phyloP scores from a whole-genome alignment of 2,113 vertebrate species.

The Neofelis nebulosa region DNA sequence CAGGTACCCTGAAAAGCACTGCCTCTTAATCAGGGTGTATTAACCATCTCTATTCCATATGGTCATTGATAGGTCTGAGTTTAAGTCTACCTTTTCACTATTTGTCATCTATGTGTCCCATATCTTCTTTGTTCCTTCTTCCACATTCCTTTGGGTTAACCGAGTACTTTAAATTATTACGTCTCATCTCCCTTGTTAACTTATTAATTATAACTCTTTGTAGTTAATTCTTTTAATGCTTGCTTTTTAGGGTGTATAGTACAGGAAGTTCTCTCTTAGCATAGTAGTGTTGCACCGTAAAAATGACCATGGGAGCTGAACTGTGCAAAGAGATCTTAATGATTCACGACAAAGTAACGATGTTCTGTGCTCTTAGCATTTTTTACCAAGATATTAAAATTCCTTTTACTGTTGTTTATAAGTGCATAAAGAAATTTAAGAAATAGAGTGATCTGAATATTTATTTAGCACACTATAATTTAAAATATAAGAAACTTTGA shows the following conservation, averaged over 20 bases:
- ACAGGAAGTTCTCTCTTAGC: not conserved
- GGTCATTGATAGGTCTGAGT: not conserved
- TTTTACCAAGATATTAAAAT: constrained; percentile 10
- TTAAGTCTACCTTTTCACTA: not conserved
- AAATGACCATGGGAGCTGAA: not conserved
- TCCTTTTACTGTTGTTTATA: not conserved
- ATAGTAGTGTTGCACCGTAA: not conserved
- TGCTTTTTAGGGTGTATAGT: not conserved
- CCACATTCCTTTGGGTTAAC: not conserved
- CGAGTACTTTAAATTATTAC: not conserved
- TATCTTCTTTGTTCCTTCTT: not conserved
- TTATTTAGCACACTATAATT: not conserved
- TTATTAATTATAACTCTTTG: not conserved
- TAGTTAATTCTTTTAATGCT: not conserved
- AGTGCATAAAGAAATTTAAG: not conserved
- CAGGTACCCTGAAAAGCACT: not conserved
- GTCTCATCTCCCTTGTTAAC: not conserved
- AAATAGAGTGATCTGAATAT: not conserved
- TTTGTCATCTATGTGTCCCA: not conserved
- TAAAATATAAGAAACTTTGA: not conserved
- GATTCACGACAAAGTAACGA: not conserved
- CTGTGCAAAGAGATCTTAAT: not conserved
- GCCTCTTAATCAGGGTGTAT: not conserved
- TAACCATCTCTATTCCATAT: not conserved
- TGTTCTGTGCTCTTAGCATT: not conserved